phyloP scores from a whole-genome alignment of 2,113 vertebrate genomes.

The Madoqua kirkii region DNA sequence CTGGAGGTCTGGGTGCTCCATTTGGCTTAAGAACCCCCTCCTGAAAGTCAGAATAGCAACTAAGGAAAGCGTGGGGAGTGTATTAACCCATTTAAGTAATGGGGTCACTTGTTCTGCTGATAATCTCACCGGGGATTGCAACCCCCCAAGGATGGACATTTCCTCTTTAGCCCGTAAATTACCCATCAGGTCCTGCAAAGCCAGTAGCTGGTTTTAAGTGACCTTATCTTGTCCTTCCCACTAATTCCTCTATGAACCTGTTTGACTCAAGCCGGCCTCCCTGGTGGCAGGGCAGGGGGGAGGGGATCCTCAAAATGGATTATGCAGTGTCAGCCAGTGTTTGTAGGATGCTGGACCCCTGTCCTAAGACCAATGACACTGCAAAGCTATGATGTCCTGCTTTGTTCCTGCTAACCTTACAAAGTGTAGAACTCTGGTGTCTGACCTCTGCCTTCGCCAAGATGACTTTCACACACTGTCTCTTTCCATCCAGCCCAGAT shows the following conservation, averaged over 20 bases:
- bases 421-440: background rate
- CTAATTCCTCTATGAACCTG: constrained; percentile 19
- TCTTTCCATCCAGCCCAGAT: background rate
- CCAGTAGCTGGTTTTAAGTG: background rate
- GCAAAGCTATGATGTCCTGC: background rate
- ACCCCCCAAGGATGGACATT: background rate
- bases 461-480: background rate
- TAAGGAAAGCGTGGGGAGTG: background rate
- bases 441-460: background rate
- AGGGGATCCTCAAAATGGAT: background rate
- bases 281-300: background rate
- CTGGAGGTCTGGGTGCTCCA: background rate
- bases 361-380: background rate
- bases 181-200: background rate
- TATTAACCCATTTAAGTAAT: constrained; percentile 39
- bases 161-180: background rate
- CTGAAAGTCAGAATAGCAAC: background rate
- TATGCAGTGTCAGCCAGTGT: background rate
- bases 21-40: constrained; percentile 24
- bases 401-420: background rate
- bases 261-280: constrained; percentile 11
- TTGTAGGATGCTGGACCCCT: background rate
- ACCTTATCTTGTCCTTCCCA: background rate
- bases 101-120: constrained; percentile 35
- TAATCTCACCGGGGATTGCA: background rate